Base-by-base conservation (phyloP, 2,113 vertebrate genomes). In the Okapia johnstoni region DNA sequence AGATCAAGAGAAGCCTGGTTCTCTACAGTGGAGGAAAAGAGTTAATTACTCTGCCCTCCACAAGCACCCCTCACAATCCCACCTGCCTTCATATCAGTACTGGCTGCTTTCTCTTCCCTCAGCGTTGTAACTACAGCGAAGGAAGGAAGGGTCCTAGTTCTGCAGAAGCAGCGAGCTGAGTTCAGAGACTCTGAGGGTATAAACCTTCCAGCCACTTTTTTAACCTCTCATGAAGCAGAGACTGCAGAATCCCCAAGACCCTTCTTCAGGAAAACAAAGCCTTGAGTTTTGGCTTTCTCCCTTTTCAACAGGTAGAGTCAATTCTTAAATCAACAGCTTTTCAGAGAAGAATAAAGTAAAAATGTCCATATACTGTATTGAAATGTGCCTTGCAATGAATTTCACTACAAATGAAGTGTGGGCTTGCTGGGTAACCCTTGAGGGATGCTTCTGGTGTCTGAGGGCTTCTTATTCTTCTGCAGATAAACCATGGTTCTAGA, bases 1-100 rank as follows among this genome's bases (percentile, higher is more conserved):
- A 98, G 96, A 97, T 98, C 92, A 98, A 98, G 96, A 98, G 94
- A 79, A 98, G 96, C 94, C 83, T 86, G 86, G 63, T 63, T 98
- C 93, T 98, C 93, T 80, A 70, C 33, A 90, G 70, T 95, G 77
- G 66, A 94, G 95, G 94, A 87, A 94, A 88, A 88, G 88, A 98
- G 97, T 97, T 95, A 93, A 90, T 93, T 97, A 90, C 96, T 97
- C 93, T 88, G 85, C 97, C 84, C 28, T 97, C 89, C 97, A 96
- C 88, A 50, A 93, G 52, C 7, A n/a, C 93, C 95, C 83, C 93
- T 97, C 95, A 86, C 94, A 90, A 77, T 95, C 87, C 90, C 30
- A 6, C 93, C 96, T 96, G 93, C 88, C 94, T 98, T 95, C 86
- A 70, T 80, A 97, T 70, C 92, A 70, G 92, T 61, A 61, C 94